phyloP scores from a whole-genome alignment of 2,113 vertebrate species.

The Mormyrus lacerda region DNA sequence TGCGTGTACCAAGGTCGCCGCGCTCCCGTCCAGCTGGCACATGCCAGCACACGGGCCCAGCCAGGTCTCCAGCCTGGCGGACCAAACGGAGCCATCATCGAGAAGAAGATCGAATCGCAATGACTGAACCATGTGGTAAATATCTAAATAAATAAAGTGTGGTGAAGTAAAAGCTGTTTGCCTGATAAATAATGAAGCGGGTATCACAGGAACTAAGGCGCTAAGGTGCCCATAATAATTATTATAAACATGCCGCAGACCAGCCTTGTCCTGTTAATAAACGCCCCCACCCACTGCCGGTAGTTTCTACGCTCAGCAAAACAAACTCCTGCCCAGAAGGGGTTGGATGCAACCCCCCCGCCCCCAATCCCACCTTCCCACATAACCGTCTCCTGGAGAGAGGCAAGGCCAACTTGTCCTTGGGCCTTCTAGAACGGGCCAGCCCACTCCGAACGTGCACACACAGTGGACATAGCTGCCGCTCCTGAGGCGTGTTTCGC shows the following conservation, averaged over 20 bases:
- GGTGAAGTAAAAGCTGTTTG: not conserved
- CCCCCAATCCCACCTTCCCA: not conserved
- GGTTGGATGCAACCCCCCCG: not conserved
- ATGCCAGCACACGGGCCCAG: conserved; percentile 32
- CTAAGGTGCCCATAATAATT: not conserved
- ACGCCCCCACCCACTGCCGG: not conserved
- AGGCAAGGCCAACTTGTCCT: not conserved
- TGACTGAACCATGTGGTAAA: not conserved
- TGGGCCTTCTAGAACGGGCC: not conserved
- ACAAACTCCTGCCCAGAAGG: not conserved
- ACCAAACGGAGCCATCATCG: not conserved
- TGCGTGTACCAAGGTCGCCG: conserved; percentile 43
- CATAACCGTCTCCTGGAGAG: not conserved
- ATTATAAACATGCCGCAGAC: not conserved
- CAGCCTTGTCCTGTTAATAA: not conserved
- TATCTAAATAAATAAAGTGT: not conserved
- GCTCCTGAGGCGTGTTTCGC: not conserved
- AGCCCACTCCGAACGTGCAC: not conserved
- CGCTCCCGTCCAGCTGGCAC: conserved; percentile 48
- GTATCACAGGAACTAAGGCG: not conserved
- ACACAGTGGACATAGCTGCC: not conserved
- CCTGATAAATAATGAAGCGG: not conserved
- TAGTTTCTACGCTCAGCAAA: not conserved
- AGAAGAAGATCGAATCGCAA: not conserved
- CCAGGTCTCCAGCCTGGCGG: not conserved